These are phyloP conservation scores for Notodonta dromedarius DNA, from an alignment of 2,888 invertebrate species.

Conservation along the genomic window DNA sequence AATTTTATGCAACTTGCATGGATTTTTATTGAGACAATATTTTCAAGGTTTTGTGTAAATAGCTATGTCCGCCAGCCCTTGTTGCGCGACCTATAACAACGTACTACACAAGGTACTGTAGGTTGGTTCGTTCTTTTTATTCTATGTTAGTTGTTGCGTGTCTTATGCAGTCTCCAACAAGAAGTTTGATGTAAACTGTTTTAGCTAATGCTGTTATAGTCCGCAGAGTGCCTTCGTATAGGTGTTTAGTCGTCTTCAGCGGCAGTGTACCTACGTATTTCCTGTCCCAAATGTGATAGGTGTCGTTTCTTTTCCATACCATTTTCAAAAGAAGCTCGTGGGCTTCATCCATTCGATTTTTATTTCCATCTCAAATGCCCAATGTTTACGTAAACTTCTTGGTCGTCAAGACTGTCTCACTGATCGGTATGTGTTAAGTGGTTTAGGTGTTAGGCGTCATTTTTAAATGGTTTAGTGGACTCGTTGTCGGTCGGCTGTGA, in stretches of 20 bases:
- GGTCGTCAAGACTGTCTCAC: slow-evolving; percentile 53
- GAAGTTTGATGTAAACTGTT: slow-evolving; percentile 33
- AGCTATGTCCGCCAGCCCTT: too few species aligned
- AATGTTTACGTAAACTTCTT: slow-evolving; percentile 34
- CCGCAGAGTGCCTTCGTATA: slow-evolving; percentile 37
- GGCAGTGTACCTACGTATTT: background rate
- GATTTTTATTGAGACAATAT: too few species aligned
- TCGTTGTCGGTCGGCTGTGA: slow-evolving; percentile 46
- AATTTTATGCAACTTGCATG: too few species aligned
- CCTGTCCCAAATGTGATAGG: background rate
- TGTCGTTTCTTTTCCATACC: background rate
- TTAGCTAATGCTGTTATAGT: slow-evolving; percentile 13
- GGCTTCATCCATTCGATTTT: background rate
- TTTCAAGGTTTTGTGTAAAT: too few species aligned
- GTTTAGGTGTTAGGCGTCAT: slow-evolving; percentile 49
- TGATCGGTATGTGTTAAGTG: slow-evolving; percentile 48
- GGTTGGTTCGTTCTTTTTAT: slow-evolving; percentile 24
- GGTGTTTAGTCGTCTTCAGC: slow-evolving; percentile 25
- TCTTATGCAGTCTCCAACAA: slow-evolving; percentile 31
- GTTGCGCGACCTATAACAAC: slow-evolving; percentile 2
- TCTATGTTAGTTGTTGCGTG: slow-evolving; percentile 26
- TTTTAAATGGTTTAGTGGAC: slow-evolving; percentile 36
- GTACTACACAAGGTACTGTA: slow-evolving; percentile 30
- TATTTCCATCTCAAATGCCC: slow-evolving; percentile 4
- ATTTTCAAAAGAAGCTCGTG: background rate